phyloP scores from a whole-genome alignment of 2,888 invertebrate genomes.

The Physocephala rufipes region DNA sequence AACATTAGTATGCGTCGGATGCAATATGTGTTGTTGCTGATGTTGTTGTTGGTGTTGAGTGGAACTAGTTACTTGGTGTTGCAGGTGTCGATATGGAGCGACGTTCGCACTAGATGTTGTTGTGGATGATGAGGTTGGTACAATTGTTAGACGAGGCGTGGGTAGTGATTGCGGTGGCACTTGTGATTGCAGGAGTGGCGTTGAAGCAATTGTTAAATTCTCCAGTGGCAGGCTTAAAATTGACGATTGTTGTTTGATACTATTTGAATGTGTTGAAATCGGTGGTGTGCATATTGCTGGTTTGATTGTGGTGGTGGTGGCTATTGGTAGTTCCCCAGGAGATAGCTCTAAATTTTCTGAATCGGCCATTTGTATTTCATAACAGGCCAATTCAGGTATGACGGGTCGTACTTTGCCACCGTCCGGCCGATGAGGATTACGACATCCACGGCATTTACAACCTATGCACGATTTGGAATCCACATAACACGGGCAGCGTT shows the following conservation, averaged over 20 bases:
- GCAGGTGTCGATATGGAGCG: constrained; percentile 36
- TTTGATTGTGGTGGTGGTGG: constrained; percentile 39
- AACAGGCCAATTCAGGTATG: constrained; percentile 73
- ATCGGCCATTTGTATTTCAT: constrained; percentile 68
- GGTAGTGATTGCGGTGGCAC: constrained; percentile 16
- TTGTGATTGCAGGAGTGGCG: constrained; percentile 15
- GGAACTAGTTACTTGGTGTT: constrained; percentile 31
- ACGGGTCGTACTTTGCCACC: constrained; percentile 78
- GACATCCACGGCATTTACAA: constrained; percentile 91
- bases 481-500: constrained; percentile 93
- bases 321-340: constrained; percentile 47
- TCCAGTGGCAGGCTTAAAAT: constrained; percentile 14
- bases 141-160: constrained; percentile 8
- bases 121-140: constrained; percentile 24
- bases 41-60: constrained; percentile 28
- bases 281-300: constrained; percentile 18
- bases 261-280: constrained; percentile 38
- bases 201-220: constrained; percentile 23
- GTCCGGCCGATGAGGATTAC: constrained; percentile 87
- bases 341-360: constrained; percentile 48
- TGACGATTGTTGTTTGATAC: constrained; percentile 16
- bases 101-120: constrained; percentile 36
- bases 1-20: constrained; percentile 46
- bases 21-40: constrained; percentile 7
- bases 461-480: constrained; percentile 88